phyloP scores from a whole-genome alignment of 2,797 vertebrate genomes.

The Gambusia yucatana region DNA sequence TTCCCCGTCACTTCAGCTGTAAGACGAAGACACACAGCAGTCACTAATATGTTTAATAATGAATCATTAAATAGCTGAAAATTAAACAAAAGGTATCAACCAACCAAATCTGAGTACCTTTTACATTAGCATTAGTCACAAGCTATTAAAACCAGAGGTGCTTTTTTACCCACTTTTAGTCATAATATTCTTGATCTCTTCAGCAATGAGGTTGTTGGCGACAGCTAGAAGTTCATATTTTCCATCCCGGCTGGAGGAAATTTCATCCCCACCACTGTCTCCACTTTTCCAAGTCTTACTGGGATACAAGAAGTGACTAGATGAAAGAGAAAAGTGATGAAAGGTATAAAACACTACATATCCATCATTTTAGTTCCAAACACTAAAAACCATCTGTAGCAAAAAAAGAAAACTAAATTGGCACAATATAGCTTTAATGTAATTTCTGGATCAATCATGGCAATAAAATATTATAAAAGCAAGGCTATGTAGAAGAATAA shows the following conservation, averaged over 20 bases:
- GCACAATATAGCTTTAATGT: not conserved
- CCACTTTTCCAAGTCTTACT: conserved; percentile 82
- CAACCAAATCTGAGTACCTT: not conserved
- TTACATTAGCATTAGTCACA: not conserved
- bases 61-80: not conserved
- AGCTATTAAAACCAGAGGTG: not conserved
- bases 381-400: not conserved
- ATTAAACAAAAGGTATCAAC: not conserved
- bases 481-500: not conserved
- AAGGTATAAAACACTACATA: conserved; percentile 5
- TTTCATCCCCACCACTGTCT: conserved; percentile 79
- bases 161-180: conserved; percentile 82
- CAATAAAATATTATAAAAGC: not conserved
- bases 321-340: not conserved
- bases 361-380: conserved; percentile 2
- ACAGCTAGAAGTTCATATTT: conserved; percentile 94
- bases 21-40: conserved; percentile 26
- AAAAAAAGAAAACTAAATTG: not conserved
- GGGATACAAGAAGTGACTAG: conserved; percentile 93
- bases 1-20: conserved; percentile 89
- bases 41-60: not conserved
- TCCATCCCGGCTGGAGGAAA: conserved; percentile 88
- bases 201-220: conserved; percentile 88
- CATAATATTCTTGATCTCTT: conserved; percentile 92
- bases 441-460: not conserved